Evolutionary conservation across 2,888 invertebrate genomes (phyloP).

Genomic region (Agriopis marginaria): DNA sequence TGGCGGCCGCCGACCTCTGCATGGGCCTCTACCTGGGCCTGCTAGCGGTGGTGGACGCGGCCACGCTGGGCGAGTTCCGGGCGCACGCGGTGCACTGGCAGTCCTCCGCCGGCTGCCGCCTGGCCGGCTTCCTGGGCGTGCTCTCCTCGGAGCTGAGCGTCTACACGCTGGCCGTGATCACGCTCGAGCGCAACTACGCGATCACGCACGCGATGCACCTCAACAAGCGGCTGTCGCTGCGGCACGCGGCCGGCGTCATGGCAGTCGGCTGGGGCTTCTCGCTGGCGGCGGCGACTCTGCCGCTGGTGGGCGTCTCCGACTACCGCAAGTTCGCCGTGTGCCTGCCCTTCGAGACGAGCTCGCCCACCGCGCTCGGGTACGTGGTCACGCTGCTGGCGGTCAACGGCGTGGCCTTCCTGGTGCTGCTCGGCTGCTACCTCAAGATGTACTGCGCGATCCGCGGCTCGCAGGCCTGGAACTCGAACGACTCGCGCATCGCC

Average conservation of each 20-base stretch:
- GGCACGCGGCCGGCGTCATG: slow-evolving; percentile 97
- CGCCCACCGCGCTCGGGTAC: slow-evolving; percentile 93
- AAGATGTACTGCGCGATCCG: slow-evolving; percentile 99
- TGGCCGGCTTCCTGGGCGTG: slow-evolving; percentile 98
- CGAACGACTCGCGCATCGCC: slow-evolving; percentile 98
- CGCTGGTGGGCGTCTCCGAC: slow-evolving; percentile 96
- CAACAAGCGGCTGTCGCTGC: slow-evolving; percentile 96
- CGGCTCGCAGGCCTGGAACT: slow-evolving; percentile 99
- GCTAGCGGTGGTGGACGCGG: slow-evolving; percentile 97
- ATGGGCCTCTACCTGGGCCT: slow-evolving; percentile 98
- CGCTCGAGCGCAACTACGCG: slow-evolving; percentile 97
- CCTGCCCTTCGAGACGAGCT: slow-evolving; percentile 96
- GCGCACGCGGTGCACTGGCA: slow-evolving; percentile 99
- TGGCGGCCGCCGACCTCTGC: slow-evolving; percentile 98
- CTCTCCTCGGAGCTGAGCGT: slow-evolving; percentile 97
- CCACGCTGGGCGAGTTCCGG: slow-evolving; percentile 97
- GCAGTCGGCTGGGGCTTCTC: slow-evolving; percentile 97
- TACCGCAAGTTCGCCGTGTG: slow-evolving; percentile 99
- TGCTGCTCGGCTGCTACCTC: slow-evolving; percentile 97
- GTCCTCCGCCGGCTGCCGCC: slow-evolving; percentile 96
- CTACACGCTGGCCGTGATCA: slow-evolving; percentile 98
- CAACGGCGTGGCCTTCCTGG: slow-evolving; percentile 97
- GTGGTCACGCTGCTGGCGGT: slow-evolving; percentile 96
- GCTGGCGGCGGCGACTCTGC: slow-evolving; percentile 94
- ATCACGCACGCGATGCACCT: slow-evolving; percentile 99